A percentile compares a stretch with the other conserved stretches of the same genome.
These are phyloP conservation scores for Leuctra nigra DNA, from an alignment of 2,888 invertebrate genomes.

Conservation along the genomic window DNA sequence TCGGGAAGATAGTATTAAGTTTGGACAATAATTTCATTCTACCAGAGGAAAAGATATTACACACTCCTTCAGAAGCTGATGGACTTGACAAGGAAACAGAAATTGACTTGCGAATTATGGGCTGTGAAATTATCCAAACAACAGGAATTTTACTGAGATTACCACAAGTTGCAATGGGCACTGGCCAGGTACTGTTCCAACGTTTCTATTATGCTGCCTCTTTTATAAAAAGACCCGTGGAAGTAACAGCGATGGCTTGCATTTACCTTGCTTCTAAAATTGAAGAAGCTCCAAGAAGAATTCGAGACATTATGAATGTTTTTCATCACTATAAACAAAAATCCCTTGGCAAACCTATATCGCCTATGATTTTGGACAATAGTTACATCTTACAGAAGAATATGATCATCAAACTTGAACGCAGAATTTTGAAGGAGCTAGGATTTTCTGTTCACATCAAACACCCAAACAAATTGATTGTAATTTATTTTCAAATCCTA, in stretches of 20 bases:
- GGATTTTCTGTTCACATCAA: background rate
- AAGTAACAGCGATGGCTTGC: background rate
- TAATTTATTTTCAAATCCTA: background rate
- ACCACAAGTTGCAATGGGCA: background rate
- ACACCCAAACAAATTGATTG: background rate
- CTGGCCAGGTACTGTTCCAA: background rate
- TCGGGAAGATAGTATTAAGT: background rate
- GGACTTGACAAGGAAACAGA: background rate
- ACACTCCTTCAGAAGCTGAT: background rate
- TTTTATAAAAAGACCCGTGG: background rate
- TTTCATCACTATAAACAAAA: background rate
- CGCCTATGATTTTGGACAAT: background rate
- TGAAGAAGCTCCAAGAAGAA: background rate
- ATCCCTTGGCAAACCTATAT: background rate
- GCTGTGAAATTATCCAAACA: background rate
- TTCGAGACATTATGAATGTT: background rate
- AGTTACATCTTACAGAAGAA: background rate
- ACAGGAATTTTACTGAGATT: background rate
- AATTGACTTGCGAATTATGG: background rate
- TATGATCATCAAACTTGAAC: background rate
- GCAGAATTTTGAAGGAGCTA: background rate
- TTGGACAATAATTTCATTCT: background rate
- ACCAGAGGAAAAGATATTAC: background rate
- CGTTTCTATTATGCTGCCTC: background rate
- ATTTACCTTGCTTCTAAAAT: background rate